Base-by-base conservation (phyloP, 1,140 invertebrate species). In the Euwallacea fornicatus region DNA sequence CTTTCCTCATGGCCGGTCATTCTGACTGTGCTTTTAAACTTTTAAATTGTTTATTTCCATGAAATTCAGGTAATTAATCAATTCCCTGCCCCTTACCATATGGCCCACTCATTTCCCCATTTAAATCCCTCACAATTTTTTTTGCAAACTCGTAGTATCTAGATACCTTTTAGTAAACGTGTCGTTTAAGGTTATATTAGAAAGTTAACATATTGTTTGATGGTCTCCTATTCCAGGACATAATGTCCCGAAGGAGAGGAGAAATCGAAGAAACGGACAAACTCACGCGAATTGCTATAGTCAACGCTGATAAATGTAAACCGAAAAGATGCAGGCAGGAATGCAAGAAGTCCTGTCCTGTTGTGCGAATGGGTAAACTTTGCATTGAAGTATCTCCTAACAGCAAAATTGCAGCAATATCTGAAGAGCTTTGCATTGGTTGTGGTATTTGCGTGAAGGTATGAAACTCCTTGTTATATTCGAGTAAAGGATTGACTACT, bases 341-440 rank as follows among this genome's bases (percentile, higher is more conserved):
- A 82, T 99, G 98, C 83, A 99, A 99, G 82, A 96, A 96, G 79
- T 96, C 93, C 54, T 99, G 98, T 85, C 98, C 98, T 7, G 97
- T 99, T 60, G 97, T 99, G 54, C 88, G 97, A 77, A 97, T 98
- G 94, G 97, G 98, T 79, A 99, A 99, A 85, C 87, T 99, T 15
- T 99, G 98, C 83, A 99, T 99, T 80, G 97, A 99, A 88, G 98
- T 99, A 15, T 90, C 88, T 41, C 91, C 96, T n/a, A 96, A 95
- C 81, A 95, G 94, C 78, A 99, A 99, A 85, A 97, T 99, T 75
- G 96, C 98, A 60, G 90, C 91, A 56, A 98, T 99, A 79, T 99
- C 97, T 70, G 98, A 99, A 85, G 96, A 98, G 82, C 84, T 99
- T 0, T 99, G 98, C 82, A 99, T 99, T 81, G 98, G 97, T 80